Percentiles rank a stretch among this genome's conserved stretches.
These are phyloP conservation scores for Sternarchorhynchus goeldii DNA, from an alignment of 2,797 vertebrate species.

Conservation along the genomic window DNA sequence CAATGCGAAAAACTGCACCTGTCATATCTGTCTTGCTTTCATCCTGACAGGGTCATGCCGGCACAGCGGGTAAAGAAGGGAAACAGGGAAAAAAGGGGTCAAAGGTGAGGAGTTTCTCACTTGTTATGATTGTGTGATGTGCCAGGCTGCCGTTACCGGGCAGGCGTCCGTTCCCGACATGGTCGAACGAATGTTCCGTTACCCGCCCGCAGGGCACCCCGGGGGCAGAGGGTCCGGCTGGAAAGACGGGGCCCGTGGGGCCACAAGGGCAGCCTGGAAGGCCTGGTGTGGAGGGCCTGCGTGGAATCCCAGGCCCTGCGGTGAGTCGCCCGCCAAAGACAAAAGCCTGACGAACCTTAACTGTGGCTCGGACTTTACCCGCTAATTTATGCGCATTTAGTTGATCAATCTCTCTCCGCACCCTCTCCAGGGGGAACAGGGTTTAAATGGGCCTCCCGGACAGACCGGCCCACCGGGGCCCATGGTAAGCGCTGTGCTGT, in stretches of 20 bases:
- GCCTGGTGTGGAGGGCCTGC: conserved; percentile 82
- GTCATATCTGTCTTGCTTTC: not conserved
- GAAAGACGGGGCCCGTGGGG: conserved; percentile 84
- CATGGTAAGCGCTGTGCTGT: too few species aligned
- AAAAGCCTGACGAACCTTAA: not conserved
- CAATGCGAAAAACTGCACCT: not conserved
- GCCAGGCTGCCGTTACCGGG: not conserved
- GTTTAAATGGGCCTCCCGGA: conserved; percentile 79
- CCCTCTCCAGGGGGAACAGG: conserved; percentile 84
- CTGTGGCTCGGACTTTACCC: conserved; percentile 5
- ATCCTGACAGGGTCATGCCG: conserved; percentile 45
- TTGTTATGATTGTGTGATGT: not conserved
- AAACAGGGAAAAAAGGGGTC: conserved; percentile 54
- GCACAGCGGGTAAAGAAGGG: conserved; percentile 49
- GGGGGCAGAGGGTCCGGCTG: conserved; percentile 77
- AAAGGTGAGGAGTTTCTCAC: conserved; percentile 35
- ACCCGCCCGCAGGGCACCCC: conserved; percentile 73
- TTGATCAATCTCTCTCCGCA: conserved; percentile 20
- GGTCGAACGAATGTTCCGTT: not conserved
- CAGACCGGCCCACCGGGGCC: not conserved
- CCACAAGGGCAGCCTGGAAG: conserved; percentile 84
- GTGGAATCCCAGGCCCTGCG: conserved; percentile 86
- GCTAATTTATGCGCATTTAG: conserved; percentile 25
- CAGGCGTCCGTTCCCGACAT: too few species aligned
- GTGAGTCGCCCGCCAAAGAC: conserved; percentile 73